Percentiles rank a stretch among this genome's conserved stretches.
These are phyloP conservation scores for Ceratosolen fusciceps DNA, from an alignment of 1,140 invertebrate species.

Conservation along the genomic window DNA sequence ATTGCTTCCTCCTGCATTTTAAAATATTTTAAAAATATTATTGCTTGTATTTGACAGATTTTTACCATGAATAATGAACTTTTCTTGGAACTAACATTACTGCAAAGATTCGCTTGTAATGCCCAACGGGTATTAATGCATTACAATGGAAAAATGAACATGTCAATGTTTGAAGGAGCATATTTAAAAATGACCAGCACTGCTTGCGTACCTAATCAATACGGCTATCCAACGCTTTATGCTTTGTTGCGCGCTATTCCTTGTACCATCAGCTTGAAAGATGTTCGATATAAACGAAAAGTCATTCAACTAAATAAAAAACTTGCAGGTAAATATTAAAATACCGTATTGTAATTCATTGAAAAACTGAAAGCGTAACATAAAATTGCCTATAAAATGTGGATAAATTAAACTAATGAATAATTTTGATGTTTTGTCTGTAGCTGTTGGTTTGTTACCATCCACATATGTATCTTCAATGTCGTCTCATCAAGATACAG, in stretches of 20 bases:
- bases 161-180: slow-evolving; percentile 73
- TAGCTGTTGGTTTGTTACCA: slow-evolving; percentile 62
- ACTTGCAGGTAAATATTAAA: slow-evolving; percentile 59
- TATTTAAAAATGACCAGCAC: slow-evolving; percentile 74
- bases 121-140: slow-evolving; percentile 74
- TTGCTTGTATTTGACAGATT: slow-evolving; percentile 57
- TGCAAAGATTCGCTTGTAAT: slow-evolving; percentile 75
- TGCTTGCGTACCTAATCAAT: slow-evolving; percentile 72
- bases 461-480: slow-evolving; percentile 52
- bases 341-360: too few species aligned
- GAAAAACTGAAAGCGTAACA: too few species aligned
- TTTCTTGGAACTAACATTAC: slow-evolving; percentile 72
- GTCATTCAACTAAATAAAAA: slow-evolving; percentile 68
- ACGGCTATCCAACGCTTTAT: slow-evolving; percentile 72
- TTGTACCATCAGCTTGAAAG: slow-evolving; percentile 72
- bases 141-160: slow-evolving; percentile 70
- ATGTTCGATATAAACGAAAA: slow-evolving; percentile 65
- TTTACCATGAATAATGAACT: slow-evolving; percentile 60
- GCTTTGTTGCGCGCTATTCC: slow-evolving; percentile 74
- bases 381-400: too few species aligned
- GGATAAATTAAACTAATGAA: not conserved
- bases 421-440: slow-evolving; percentile 38
- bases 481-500: slow-evolving; percentile 60
- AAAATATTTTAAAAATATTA: too few species aligned
- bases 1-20: slow-evolving; percentile 7